Base-by-base conservation (phyloP, 1,140 invertebrate species). In the Drosophila biarmipes region DNA sequence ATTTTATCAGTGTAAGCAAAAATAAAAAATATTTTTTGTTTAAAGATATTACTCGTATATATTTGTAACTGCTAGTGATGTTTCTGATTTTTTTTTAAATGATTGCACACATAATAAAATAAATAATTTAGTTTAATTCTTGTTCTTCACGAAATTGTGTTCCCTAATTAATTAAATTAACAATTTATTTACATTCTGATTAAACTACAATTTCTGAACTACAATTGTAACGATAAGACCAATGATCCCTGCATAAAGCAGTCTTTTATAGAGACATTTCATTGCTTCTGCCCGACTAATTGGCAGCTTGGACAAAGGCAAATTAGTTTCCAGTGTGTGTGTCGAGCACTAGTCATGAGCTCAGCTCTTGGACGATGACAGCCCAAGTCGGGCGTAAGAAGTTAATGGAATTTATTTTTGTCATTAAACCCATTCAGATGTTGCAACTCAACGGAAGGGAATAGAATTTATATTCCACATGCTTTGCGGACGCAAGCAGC, bases 361-460 rank as follows among this genome's bases (percentile, higher is more conserved):
- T 69, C 62, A 69, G 49, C 63, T 69, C 42, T 21, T 40, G 63
- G 66, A 54, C 24, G 66, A 69, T 69, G 66, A 69, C 66, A 56
- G 35, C 63, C 48, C 49, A 43, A 62, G 31, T 62, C 27, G 58
- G 57, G 10, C 61, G 54, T 15, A 67, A 66, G 48, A 54, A 67
- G 43, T 66, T 42, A 67, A 67, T 67, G 63, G 62, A 66, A 54
- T 68, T 45, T 66, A 54, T 27, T 27, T 31, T 62, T 64, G 58
- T 31, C 62, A 64, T 64, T 27, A 49, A 66, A 24, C 38, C 6
- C 45, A 45, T 35, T 43, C 43, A 27, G 51, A 42, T 35, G 31
- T 52, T 35, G 61, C 64, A 31, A 49, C 27, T 38, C 40, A 49
- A 24, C 24, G 43, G 43, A 21, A 19, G 38, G 6, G 11, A 17